Conservation (phyloP, 2,113 vertebrate species). For the Nothocercus nigrocapillus region DNA sequence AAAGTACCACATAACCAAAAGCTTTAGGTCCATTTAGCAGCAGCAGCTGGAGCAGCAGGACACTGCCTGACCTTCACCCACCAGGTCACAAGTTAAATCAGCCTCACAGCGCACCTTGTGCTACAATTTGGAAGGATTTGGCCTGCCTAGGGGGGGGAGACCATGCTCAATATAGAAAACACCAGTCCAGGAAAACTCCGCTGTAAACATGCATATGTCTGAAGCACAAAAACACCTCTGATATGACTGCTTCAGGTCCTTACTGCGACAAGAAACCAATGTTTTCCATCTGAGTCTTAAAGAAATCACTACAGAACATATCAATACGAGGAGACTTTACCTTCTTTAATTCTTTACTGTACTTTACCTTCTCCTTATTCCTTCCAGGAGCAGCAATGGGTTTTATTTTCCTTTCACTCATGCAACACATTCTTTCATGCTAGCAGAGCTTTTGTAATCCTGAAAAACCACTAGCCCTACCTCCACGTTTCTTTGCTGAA, state of each 20-base stretch:
- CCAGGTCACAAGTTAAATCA: neutral
- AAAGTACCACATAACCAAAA: neutral
- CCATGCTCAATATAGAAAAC: neutral
- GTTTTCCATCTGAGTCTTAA: neutral
- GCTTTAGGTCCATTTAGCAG: neutral
- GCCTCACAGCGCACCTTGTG: neutral
- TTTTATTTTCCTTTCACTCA: neutral
- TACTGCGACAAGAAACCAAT: neutral
- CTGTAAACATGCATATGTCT: neutral
- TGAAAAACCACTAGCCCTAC: neutral
- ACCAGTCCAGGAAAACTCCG: neutral
- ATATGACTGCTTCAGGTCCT: neutral
- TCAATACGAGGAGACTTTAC: neutral
- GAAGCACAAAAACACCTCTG: neutral
- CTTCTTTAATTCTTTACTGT: no score
- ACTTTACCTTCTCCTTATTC: neutral
- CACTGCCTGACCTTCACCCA: neutral
- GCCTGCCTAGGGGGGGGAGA: neutral
- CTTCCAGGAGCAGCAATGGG: accelerated
- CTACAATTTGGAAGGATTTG: neutral
- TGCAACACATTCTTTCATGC: neutral
- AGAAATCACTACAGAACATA: neutral
- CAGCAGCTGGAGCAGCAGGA: neutral
- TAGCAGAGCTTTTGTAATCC: neutral
- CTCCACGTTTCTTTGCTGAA: neutral